Conservation (phyloP, 1,140 invertebrate species). For the Armadillidium nasatum region DNA sequence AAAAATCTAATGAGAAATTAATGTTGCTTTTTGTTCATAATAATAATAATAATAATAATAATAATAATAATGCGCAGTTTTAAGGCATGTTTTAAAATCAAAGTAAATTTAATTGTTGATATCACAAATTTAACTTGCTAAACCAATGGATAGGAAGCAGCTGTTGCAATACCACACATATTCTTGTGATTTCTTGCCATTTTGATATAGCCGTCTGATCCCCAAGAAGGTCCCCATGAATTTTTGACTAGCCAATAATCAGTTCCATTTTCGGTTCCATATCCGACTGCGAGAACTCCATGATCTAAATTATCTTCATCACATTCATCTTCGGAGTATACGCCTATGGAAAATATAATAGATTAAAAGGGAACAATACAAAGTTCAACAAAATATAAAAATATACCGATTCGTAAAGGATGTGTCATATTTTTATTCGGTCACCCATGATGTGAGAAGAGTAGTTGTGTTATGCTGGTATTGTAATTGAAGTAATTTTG, state of each 20-base stretch:
- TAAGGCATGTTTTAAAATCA: neutral
- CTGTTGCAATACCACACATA: slow-evolving; percentile 46
- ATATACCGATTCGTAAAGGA: neutral
- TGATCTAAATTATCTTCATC: slow-evolving; percentile 61
- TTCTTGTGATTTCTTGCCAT: slow-evolving; percentile 54
- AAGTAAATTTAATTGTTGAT: too few relatives aligned
- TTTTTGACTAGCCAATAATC: slow-evolving; percentile 62
- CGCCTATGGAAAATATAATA: slow-evolving; percentile 52
- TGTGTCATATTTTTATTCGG: neutral
- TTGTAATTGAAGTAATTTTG: too few relatives aligned
- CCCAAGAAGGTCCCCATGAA: slow-evolving; percentile 52
- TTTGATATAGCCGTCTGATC: slow-evolving; percentile 55
- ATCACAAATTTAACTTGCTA: slow-evolving; percentile 21
- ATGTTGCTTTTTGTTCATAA: too few relatives aligned
- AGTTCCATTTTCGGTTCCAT: slow-evolving; percentile 46
- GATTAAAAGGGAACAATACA: neutral
- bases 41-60: neutral
- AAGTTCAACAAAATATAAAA: neutral
- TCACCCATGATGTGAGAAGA: neutral
- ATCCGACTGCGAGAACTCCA: slow-evolving; percentile 49
- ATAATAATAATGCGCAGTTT: too few relatives aligned
- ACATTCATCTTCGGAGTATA: slow-evolving; percentile 67
- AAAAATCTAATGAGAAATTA: too few relatives aligned
- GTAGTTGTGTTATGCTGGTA: neutral
- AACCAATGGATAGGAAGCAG: slow-evolving; percentile 45